Percentiles rank a stretch among this genome's conserved stretches.
phyloP scores from a whole-genome alignment of 2,888 invertebrate genomes.

The Dorcus parallelipipedus region DNA sequence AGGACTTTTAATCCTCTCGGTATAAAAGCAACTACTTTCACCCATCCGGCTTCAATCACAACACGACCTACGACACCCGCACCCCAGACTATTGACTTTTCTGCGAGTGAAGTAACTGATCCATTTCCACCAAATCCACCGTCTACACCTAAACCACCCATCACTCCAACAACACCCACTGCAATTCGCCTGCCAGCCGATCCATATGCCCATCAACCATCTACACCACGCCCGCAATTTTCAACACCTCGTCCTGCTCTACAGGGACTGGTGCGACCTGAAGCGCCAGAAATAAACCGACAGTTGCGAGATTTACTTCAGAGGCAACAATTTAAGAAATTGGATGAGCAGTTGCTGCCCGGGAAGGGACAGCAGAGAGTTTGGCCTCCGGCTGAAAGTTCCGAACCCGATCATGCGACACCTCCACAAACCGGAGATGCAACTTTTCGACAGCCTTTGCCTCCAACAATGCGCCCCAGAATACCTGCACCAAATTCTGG shows the following conservation, averaged over 20 bases:
- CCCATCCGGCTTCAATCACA: conserved; percentile 25
- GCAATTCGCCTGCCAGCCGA: conserved; percentile 42
- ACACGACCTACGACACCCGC: conserved; percentile 27
- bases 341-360: conserved; percentile 48
- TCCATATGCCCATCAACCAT: conserved; percentile 54
- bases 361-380: conserved; percentile 50
- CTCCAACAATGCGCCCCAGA: conserved; percentile 53
- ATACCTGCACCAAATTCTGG: conserved; percentile 42
- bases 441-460: conserved; percentile 69
- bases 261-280: conserved; percentile 24
- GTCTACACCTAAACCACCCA: conserved; percentile 21
- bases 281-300: conserved; percentile 59
- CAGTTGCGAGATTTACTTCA: conserved; percentile 80
- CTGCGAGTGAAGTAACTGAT: conserved; percentile 29
- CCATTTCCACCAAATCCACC: conserved; percentile 39
- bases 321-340: conserved; percentile 62
- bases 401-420: conserved; percentile 32
- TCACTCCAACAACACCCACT: conserved; percentile 28
- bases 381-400: conserved; percentile 51
- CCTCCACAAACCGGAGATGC: conserved; percentile 51
- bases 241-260: conserved; percentile 31
- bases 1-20: conserved; percentile 38
- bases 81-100: conserved; percentile 28
- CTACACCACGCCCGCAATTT: conserved; percentile 54
- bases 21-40: conserved; percentile 38